A percentile compares a stretch with the other conserved stretches of the same genome.
Conservation (phyloP, 2,113 vertebrate genomes). For the Pelvicachromis taeniatus region DNA sequence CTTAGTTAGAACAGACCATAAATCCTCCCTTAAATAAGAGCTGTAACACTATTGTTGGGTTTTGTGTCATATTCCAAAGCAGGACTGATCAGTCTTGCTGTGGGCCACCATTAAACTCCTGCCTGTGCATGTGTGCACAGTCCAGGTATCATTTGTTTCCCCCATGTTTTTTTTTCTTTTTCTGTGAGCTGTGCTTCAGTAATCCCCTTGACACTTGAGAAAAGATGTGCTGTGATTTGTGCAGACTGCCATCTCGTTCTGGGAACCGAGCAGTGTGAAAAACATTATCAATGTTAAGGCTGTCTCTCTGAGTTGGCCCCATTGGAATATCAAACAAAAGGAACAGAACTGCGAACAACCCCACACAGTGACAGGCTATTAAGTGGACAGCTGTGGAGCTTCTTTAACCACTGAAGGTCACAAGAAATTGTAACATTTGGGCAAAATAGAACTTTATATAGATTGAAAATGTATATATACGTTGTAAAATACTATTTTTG, state of each 20-base stretch:
- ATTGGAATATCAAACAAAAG: background rate
- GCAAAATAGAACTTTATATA: background rate
- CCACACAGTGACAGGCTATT: background rate
- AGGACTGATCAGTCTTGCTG: background rate
- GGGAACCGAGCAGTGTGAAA: background rate
- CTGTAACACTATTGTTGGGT: background rate
- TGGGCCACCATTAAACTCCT: background rate
- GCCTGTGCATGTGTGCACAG: background rate
- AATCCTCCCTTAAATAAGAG: background rate
- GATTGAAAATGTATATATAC: background rate
- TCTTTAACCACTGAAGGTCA: background rate
- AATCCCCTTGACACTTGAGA: background rate
- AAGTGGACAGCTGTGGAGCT: background rate
- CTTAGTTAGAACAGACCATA: background rate
- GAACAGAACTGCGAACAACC: background rate
- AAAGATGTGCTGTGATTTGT: constrained; percentile 10
- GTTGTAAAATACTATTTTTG: background rate
- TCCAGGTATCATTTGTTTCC: background rate
- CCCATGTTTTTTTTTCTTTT: background rate
- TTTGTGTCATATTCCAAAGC: constrained; percentile 1
- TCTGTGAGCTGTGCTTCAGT: background rate
- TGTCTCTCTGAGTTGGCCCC: background rate
- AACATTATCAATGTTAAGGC: background rate
- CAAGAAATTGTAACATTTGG: background rate
- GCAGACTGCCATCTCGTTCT: background rate